Evolutionary conservation across 2,113 vertebrate genomes (phyloP).

Genomic region (Tamias sibiricus): DNA sequence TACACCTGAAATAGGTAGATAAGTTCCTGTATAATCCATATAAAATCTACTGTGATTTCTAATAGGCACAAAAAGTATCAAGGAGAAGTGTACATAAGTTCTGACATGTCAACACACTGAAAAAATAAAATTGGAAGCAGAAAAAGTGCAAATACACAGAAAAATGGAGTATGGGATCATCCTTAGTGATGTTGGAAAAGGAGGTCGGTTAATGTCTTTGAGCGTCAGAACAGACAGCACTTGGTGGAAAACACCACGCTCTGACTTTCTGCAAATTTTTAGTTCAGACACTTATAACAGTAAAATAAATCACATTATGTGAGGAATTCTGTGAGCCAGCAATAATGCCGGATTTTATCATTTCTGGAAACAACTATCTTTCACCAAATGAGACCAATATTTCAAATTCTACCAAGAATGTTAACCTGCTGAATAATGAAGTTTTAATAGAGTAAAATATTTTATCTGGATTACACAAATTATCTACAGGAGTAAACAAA

Average conservation of each 20-base stretch:
- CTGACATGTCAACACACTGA: background rate
- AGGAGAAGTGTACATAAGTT: background rate
- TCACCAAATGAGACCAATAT: slow-evolving; percentile 37
- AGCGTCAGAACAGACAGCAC: background rate
- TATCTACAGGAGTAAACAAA: slow-evolving; percentile 46
- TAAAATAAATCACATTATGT: background rate
- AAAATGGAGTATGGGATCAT: background rate
- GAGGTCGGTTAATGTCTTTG: background rate
- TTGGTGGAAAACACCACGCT: background rate
- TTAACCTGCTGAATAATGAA: slow-evolving; percentile 21
- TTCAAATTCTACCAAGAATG: slow-evolving; percentile 27
- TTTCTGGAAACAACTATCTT: slow-evolving; percentile 47
- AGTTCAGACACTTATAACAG: background rate
- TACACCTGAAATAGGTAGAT: background rate
- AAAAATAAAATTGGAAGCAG: slow-evolving; percentile 26
- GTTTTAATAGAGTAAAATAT: slow-evolving; percentile 29
- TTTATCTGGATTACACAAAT: slow-evolving; percentile 28
- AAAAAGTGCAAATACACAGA: slow-evolving; percentile 27
- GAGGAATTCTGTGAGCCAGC: slow-evolving; percentile 50
- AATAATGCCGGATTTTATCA: slow-evolving; percentile 56
- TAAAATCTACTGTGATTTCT: slow-evolving; percentile 18
- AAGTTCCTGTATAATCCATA: background rate
- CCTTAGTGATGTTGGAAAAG: background rate
- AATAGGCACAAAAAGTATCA: background rate
- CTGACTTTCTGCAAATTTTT: slow-evolving; percentile 50